These are phyloP conservation scores for Neodiprion fabricii DNA, from an alignment of 1,140 invertebrate genomes.

Conservation along the genomic window DNA sequence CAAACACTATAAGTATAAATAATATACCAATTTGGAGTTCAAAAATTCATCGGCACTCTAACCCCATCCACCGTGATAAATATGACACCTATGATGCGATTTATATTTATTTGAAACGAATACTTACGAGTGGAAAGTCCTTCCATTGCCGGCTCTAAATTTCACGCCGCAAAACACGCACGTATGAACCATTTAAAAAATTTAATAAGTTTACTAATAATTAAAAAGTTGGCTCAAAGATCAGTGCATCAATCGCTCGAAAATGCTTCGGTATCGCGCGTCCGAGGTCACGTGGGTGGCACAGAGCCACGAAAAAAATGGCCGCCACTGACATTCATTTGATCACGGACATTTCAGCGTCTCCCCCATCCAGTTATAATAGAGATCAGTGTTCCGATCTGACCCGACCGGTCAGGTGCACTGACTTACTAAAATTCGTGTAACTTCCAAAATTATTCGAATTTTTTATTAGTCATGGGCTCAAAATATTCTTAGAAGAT, in stretches of 20 bases:
- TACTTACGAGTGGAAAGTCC: background rate
- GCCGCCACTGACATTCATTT: background rate
- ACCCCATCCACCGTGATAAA: background rate
- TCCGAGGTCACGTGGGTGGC: too few species aligned
- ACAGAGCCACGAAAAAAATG: background rate
- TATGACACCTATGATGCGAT: background rate
- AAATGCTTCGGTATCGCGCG: too few species aligned
- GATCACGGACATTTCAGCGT: background rate
- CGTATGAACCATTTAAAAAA: too few species aligned
- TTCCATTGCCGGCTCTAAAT: background rate
- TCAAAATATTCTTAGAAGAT: too few species aligned
- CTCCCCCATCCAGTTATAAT: background rate
- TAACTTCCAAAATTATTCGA: too few species aligned
- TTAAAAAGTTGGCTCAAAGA: too few species aligned
- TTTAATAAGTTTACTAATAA: too few species aligned
- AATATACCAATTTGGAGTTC: slow-evolving; percentile 3
- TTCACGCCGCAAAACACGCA: background rate
- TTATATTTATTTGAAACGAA: slow-evolving; percentile 3
- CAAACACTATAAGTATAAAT: background rate
- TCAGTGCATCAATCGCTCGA: too few species aligned
- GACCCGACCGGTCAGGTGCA: too few species aligned
- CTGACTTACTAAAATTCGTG: too few species aligned
- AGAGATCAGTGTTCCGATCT: background rate
- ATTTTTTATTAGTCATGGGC: too few species aligned
- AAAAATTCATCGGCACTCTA: background rate